Conservation (phyloP, 2,888 invertebrate genomes). For the Meliscaeva auricollis region DNA sequence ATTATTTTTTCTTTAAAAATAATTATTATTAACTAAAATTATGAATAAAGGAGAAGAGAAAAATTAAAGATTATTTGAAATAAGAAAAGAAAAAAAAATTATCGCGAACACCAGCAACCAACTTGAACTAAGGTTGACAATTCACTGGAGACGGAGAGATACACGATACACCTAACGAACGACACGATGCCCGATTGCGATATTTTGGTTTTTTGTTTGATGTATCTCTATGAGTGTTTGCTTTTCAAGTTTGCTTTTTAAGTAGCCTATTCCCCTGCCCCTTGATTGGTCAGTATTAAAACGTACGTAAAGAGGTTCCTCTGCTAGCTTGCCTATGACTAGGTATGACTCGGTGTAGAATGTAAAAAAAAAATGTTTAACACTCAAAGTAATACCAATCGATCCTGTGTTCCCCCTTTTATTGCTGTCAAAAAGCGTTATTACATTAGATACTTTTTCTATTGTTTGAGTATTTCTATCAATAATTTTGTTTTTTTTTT, state of each 20-base stretch:
- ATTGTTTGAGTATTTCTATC: neutral
- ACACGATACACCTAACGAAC: constrained; percentile 58
- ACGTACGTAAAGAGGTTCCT: neutral
- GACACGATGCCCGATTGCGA: constrained; percentile 73
- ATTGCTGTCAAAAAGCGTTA: constrained; percentile 29
- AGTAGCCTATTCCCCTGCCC: constrained; percentile 52
- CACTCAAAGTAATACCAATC: constrained; percentile 26
- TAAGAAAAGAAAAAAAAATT: constrained; percentile 27
- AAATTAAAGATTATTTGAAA: neutral
- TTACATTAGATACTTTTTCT: constrained; percentile 34
- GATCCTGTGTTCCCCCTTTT: constrained; percentile 23
- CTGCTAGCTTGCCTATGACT: constrained; percentile 31
- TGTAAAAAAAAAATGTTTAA: constrained; percentile 39
- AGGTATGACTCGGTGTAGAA: neutral
- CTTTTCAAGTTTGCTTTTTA: constrained; percentile 61
- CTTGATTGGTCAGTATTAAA: neutral
- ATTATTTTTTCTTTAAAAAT: neutral
- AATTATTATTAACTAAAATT: constrained; percentile 13
- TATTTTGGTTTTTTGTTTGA: constrained; percentile 71
- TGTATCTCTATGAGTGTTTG: constrained; percentile 61
- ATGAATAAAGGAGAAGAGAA: constrained; percentile 27
- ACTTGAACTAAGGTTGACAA: constrained; percentile 76
- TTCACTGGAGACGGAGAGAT: constrained; percentile 58
- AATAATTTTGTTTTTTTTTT: constrained; percentile 1
- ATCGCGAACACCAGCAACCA: constrained; percentile 68